Evolutionary conservation across 1,140 invertebrate genomes (phyloP), one percentile per base, ranked within the genome.

Genomic region (Ceratitis capitata): DNA sequence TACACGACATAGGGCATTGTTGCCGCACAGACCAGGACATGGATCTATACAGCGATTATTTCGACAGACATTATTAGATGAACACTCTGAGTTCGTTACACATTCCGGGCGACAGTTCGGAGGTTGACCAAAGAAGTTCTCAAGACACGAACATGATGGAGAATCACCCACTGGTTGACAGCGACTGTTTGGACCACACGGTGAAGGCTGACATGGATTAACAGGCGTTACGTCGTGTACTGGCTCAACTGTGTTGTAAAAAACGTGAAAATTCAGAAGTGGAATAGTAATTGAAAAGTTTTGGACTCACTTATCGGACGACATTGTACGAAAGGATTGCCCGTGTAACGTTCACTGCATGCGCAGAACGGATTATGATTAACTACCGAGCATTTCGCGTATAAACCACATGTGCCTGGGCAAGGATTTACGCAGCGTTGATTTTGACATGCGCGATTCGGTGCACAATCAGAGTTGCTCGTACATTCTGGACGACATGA

Each of bases 131-230:
- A 94, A 93, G 89, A 94, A 95, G 84, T 93, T 93, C 9, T 92
- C 87, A 2, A 94, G 85, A 88, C 95, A 96, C 3, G 93, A 93
- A 89, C 95, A 96, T 47, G 94, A 92, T 2, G 94, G 93, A 42
- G 93, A 93, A 16, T 93, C 93, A 39, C 93, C 92, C 9, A 92
- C 93, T 26, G 94, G 93, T 84, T 94, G 92, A 88, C 96, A 97
- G 87, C 95, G 91, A 47, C 95, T 94, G 88, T 97, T 96, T 0
- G 95, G 93, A 9, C 96, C 96, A 88, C 96, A 97, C 1, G 96
- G 96, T 12, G 95, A 95, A 2, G 96, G 95, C 56, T 93, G 92
- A 88, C 96, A 97, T 0, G 95, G 95, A 87, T 95, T 93, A 83
- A 78, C 64, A 7, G 92, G 87, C 85, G 86, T 49, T 29, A 88